Evolutionary conservation across 2,888 invertebrate species (phyloP).

Genomic region (Lepidochrysops patricia): DNA sequence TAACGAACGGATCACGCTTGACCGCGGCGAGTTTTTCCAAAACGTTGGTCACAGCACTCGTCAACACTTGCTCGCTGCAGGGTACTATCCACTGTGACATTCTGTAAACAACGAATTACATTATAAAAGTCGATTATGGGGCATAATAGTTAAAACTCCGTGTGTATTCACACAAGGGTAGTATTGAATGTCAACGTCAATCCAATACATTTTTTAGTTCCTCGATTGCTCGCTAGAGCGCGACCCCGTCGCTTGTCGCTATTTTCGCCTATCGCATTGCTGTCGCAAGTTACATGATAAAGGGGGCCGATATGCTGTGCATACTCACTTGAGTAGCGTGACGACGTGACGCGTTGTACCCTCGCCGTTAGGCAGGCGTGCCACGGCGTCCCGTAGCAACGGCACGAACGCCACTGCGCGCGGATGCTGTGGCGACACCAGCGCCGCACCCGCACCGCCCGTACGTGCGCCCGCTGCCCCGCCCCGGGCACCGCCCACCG

Average conservation of each 20-base stretch:
- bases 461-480: conserved; percentile 71
- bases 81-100: conserved; percentile 76
- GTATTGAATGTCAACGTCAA: no score
- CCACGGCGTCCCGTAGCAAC: conserved; percentile 94
- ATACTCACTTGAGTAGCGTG: conserved; percentile 78
- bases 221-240: no score
- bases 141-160: no score
- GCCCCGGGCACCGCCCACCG: conserved; percentile 69
- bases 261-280: no score
- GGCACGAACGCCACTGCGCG: conserved; percentile 93
- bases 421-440: conserved; percentile 87
- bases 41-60: conserved; percentile 91
- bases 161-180: no score
- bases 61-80: conserved; percentile 78
- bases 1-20: conserved; percentile 89
- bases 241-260: no score
- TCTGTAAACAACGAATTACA: conserved; percentile 49
- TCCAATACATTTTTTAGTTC: no score
- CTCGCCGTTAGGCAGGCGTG: conserved; percentile 94
- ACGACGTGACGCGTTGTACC: conserved; percentile 94
- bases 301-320: no score
- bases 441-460: conserved; percentile 81
- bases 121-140: no score
- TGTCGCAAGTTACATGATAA: no score
- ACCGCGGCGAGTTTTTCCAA: conserved; percentile 92